Conservation (phyloP, 2,888 invertebrate genomes). For the Sericinus montela region DNA sequence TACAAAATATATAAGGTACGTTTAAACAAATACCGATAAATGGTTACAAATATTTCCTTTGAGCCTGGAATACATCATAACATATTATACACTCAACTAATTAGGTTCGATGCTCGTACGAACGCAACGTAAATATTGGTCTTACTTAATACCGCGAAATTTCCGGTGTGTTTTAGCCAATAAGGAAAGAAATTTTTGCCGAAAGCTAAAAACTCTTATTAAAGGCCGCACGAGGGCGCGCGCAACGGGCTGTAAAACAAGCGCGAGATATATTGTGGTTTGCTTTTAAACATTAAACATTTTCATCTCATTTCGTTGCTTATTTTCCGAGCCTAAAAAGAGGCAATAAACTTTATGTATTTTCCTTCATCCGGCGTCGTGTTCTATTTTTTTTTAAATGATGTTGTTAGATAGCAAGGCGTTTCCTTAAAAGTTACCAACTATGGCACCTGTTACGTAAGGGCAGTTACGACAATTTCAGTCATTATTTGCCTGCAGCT, state of each 20-base stretch:
- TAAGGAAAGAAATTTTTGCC: conserved; percentile 9
- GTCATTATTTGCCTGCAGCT: too few relatives aligned
- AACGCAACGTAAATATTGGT: too few relatives aligned
- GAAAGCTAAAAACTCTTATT: conserved; percentile 14
- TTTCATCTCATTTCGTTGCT: conserved; percentile 32
- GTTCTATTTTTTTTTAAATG: conserved; percentile 17
- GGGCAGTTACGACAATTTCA: too few relatives aligned
- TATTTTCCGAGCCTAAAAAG: conserved; percentile 20
- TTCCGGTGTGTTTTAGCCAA: conserved; percentile 3
- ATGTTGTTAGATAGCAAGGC: conserved; percentile 4
- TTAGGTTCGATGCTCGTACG: too few relatives aligned
- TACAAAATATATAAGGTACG: too few relatives aligned
- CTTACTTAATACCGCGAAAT: too few relatives aligned
- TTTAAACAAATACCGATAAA: too few relatives aligned
- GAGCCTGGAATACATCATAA: too few relatives aligned
- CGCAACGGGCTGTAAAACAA: conserved; percentile 25
- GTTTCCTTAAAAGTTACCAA: background rate
- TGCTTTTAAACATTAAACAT: conserved; percentile 30
- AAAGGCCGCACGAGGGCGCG: conserved; percentile 7
- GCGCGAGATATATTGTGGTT: conserved; percentile 26
- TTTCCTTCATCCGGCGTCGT: conserved; percentile 15
- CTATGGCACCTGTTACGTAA: too few relatives aligned
- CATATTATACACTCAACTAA: too few relatives aligned
- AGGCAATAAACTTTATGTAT: conserved; percentile 21
- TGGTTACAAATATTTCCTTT: too few relatives aligned